phyloP scores from a whole-genome alignment of 2,113 vertebrate genomes.

The Pollimyrus isidori region DNA sequence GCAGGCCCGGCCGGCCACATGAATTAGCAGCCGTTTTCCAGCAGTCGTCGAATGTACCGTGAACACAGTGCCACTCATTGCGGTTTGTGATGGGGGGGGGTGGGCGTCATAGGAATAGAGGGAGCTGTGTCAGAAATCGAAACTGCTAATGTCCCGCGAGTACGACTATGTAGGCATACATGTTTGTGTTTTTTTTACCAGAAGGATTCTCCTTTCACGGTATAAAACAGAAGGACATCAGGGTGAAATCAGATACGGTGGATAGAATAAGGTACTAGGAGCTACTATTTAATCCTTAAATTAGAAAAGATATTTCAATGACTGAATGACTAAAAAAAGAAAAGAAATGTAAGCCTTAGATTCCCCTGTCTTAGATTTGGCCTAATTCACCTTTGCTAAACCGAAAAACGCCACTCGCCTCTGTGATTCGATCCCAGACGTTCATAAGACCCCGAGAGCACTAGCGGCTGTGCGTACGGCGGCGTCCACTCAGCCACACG shows the following conservation, averaged over 20 bases:
- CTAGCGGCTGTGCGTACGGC: not conserved
- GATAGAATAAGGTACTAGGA: not conserved
- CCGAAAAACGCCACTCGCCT: not conserved
- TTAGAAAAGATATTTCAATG: not conserved
- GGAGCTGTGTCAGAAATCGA: not conserved
- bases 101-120: not conserved
- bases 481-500: constrained; percentile 57
- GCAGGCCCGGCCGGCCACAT: not conserved
- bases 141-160: not conserved
- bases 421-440: not conserved
- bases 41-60: not conserved
- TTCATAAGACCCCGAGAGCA: not conserved
- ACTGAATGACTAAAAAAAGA: not conserved
- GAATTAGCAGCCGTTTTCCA: not conserved
- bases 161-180: not conserved
- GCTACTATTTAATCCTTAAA: not conserved
- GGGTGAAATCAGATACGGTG: not conserved
- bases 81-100: not conserved
- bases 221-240: not conserved
- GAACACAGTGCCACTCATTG: not conserved
- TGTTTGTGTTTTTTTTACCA: not conserved
- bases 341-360: not conserved
- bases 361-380: not conserved
- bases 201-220: not conserved
- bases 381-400: not conserved